Percentiles rank a stretch among this genome's conserved stretches.
Evolutionary conservation across 2,797 vertebrate genomes (phyloP).

Genomic region (Bovichtus variegatus): DNA sequence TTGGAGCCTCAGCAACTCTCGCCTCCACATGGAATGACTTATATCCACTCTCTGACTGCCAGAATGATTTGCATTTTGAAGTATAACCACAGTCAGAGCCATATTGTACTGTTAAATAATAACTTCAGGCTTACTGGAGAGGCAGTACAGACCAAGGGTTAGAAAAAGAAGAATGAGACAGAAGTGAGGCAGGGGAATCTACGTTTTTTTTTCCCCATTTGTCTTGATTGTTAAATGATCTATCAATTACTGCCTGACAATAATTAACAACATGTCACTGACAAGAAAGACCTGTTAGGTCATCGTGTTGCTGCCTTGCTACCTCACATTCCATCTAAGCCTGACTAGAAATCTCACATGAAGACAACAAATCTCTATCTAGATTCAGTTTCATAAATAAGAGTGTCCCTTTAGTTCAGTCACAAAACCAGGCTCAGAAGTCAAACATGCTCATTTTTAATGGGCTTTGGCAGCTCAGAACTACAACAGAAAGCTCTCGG

Average conservation of each 20-base stretch:
- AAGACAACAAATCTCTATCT: slow-evolving; percentile 54
- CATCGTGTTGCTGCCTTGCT: slow-evolving; percentile 27
- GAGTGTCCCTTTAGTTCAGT: slow-evolving; percentile 64
- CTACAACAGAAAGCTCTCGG: slow-evolving; percentile 67
- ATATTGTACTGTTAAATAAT: slow-evolving; percentile 43
- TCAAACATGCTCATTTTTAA: slow-evolving; percentile 76
- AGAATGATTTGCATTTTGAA: slow-evolving; percentile 67
- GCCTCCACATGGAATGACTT: slow-evolving; percentile 67
- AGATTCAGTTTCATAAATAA: slow-evolving; percentile 59
- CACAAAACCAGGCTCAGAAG: slow-evolving; percentile 62
- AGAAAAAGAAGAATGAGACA: slow-evolving; percentile 9
- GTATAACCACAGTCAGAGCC: slow-evolving; percentile 53
- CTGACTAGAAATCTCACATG: slow-evolving; percentile 40
- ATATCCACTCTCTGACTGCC: slow-evolving; percentile 32
- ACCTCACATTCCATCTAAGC: slow-evolving; percentile 26
- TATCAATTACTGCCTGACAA: slow-evolving; percentile 47
- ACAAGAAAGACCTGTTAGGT: slow-evolving; percentile 20
- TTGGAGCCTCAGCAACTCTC: slow-evolving; percentile 40
- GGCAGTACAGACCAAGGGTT: slow-evolving; percentile 13
- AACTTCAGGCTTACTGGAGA: slow-evolving; percentile 27
- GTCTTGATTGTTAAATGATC: slow-evolving; percentile 36
- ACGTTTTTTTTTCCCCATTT: slow-evolving; percentile 12
- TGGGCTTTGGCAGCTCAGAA: slow-evolving; percentile 65
- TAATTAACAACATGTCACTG: slow-evolving; percentile 33
- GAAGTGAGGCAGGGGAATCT: background rate